phyloP scores from a whole-genome alignment of 2,113 vertebrate genomes.

The Irena cyanogastra region DNA sequence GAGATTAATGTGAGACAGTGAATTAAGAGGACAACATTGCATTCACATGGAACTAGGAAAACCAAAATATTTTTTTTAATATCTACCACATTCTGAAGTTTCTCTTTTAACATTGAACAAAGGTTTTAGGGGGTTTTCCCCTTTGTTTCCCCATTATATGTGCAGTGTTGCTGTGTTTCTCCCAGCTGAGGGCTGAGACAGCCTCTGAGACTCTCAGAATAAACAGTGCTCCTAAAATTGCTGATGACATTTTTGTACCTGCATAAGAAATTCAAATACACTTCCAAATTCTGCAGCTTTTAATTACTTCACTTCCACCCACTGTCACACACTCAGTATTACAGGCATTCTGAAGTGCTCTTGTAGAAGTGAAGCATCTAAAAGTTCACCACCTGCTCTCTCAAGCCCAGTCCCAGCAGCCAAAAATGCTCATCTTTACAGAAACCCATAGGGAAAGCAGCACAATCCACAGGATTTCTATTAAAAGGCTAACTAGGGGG shows the following conservation, averaged over 20 bases:
- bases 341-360: neutral
- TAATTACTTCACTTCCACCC: slow-evolving; percentile 29
- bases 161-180: neutral
- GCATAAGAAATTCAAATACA: slow-evolving; percentile 3
- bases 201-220: neutral
- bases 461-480: neutral
- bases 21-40: neutral
- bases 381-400: neutral
- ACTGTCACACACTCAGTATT: neutral
- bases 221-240: neutral
- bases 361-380: neutral
- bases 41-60: neutral
- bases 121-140: neutral
- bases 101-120: neutral
- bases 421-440: neutral
- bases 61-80: neutral
- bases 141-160: neutral
- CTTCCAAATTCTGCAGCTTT: slow-evolving; percentile 20
- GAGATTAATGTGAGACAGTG: neutral
- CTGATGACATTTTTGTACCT: neutral
- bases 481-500: neutral
- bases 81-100: neutral
- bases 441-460: neutral
- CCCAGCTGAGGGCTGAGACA: neutral
- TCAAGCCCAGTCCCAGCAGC: neutral